Conservation (phyloP, 2,888 invertebrate species). For the Metacarcinus magister region DNA sequence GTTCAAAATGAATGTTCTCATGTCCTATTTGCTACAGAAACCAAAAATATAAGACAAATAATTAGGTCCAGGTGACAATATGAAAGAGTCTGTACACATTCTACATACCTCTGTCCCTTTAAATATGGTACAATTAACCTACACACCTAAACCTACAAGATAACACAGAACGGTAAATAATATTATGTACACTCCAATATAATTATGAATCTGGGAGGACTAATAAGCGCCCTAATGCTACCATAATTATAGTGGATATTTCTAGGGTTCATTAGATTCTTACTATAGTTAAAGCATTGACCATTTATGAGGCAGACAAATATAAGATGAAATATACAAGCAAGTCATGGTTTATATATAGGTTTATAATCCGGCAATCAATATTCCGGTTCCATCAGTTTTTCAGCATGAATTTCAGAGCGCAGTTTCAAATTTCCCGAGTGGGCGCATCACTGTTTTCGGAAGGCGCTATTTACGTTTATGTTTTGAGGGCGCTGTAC, state of each 20-base stretch:
- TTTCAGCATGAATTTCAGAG: too few species aligned
- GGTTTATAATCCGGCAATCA: too few species aligned
- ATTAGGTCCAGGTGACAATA: background rate
- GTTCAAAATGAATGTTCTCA: too few species aligned
- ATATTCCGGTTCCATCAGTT: too few species aligned
- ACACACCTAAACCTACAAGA: background rate
- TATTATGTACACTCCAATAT: background rate
- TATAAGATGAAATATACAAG: background rate
- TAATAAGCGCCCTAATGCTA: background rate
- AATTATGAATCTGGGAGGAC: background rate
- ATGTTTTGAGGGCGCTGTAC: too few species aligned
- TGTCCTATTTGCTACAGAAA: too few species aligned
- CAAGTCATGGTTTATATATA: background rate
- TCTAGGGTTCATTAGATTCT: background rate
- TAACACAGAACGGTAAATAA: background rate
- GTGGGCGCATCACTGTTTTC: too few species aligned
- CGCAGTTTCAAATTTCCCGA: too few species aligned
- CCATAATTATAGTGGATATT: background rate
- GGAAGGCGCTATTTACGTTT: too few species aligned
- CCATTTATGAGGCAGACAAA: background rate
- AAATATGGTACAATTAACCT: background rate
- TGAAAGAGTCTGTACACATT: background rate
- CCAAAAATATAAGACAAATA: too few species aligned
- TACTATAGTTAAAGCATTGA: constrained; percentile 20
- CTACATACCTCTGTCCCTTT: background rate